Base-by-base conservation (phyloP, 2,797 vertebrate genomes). In the Halcyon smyrnensis region DNA sequence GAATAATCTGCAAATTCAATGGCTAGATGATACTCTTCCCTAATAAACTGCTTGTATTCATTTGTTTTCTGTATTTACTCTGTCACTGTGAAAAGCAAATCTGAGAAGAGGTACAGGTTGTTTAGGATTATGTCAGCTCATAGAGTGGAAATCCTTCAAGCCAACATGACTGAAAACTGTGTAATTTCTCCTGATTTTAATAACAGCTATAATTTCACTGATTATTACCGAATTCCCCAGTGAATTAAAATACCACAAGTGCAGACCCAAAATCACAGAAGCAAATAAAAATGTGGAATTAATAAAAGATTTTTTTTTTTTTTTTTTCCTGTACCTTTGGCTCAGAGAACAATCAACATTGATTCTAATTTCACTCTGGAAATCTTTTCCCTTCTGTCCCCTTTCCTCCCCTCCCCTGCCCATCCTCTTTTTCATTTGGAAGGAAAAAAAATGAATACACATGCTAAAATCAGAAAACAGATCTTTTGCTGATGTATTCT, bases 51-150 rank as follows among this genome's bases (percentile, higher is more conserved):
- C 27, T 34, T 93, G 87, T 83, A 94, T 89, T 90, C 16, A 30
- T 65, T 88, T 93, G 51, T 78, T 46, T 83, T 97, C 86, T 94
- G 16, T 79, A 67, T 84, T 95, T 93, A 89, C 73, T 85, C 77
- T 96, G 34, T 84, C 84, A 94, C 51, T 96, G 73, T 70, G 68
- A 84, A 93, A 97, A 97, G 95, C 57, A 96, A 95, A 97, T 92
- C 84, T 84, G 92, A 96, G 87, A 91, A 94, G 71, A 92, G 32
- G 32, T 75, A 64, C 36, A 91, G 79, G 46, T 36, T 96, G 41
- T 94, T 98, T 92, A 86, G 65, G 73, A 95, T 95, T 95, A 56
- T 90, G 45, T 91, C 67, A 90, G 36, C 60, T 94, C 62, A 87
- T 62, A 78, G 28, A 15, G 25, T 74, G 54, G 37, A 96, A 97